phyloP scores from a whole-genome alignment of 2,797 vertebrate genomes.

The Lepilemur ruficaudatus region DNA sequence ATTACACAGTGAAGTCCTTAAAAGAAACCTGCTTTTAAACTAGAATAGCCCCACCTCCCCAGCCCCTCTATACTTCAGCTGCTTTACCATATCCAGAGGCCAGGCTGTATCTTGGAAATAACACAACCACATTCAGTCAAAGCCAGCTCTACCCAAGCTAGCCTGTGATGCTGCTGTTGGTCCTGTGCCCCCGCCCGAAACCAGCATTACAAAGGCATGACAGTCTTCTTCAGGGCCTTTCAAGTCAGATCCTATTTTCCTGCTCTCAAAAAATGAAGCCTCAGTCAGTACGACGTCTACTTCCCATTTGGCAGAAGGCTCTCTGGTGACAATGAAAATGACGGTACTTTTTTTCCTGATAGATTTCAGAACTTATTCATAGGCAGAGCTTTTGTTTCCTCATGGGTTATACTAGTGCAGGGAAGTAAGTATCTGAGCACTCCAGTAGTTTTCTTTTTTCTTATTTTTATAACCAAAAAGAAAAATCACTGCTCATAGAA shows the following conservation, averaged over 20 bases:
- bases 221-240: slow-evolving; percentile 38
- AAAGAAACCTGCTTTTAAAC: slow-evolving; percentile 17
- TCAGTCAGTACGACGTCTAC: slow-evolving; percentile 42
- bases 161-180: slow-evolving; percentile 5
- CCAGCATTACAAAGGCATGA: slow-evolving; percentile 38
- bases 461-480: slow-evolving; percentile 51
- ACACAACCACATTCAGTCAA: slow-evolving; percentile 20
- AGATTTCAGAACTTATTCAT: slow-evolving; percentile 50
- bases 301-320: slow-evolving; percentile 47
- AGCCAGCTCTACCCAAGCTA: slow-evolving; percentile 1
- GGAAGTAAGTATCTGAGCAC: slow-evolving; percentile 15
- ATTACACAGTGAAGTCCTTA: slow-evolving; percentile 48
- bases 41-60: not conserved
- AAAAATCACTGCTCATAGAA: slow-evolving; percentile 40
- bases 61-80: not conserved
- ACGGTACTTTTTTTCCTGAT: slow-evolving; percentile 50
- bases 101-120: slow-evolving; percentile 39
- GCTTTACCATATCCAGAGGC: slow-evolving; percentile 12
- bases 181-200: not conserved
- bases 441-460: slow-evolving; percentile 28
- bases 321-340: slow-evolving; percentile 45
- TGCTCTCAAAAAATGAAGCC: slow-evolving; percentile 51
- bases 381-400: slow-evolving; percentile 50
- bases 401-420: not conserved
- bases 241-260: slow-evolving; percentile 50